A percentile compares a stretch with the other conserved stretches of the same genome.
Evolutionary conservation across 1,140 invertebrate genomes (phyloP).

Genomic region (Tenebrio molitor): DNA sequence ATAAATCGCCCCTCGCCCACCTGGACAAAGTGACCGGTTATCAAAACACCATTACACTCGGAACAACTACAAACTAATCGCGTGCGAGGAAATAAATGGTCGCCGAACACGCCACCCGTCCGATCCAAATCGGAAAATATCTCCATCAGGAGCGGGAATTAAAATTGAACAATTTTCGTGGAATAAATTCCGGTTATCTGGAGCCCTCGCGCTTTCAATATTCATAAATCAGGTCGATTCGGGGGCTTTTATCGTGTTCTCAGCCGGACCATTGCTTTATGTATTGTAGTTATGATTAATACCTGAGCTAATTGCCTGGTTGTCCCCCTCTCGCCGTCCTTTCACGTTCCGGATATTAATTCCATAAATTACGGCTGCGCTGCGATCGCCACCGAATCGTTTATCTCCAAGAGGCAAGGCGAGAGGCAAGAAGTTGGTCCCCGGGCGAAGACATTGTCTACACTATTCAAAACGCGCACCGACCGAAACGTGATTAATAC

Average conservation of each 20-base stretch:
- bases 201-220: neutral
- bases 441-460: neutral
- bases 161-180: constrained; percentile 24
- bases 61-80: constrained; percentile 28
- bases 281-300: constrained; percentile 45
- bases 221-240: constrained; percentile 19
- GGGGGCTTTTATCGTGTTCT: constrained; percentile 9
- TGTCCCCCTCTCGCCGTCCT: constrained; percentile 8
- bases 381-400: constrained; percentile 41
- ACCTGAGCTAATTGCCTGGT: constrained; percentile 45
- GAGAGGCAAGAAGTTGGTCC: neutral
- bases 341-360: constrained; percentile 53
- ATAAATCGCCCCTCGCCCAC: too few relatives aligned
- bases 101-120: neutral
- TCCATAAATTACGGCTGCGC: constrained; percentile 51
- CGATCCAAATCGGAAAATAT: constrained; percentile 16
- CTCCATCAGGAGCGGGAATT: neutral
- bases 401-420: constrained; percentile 29
- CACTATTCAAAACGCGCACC: constrained; percentile 25
- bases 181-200: neutral
- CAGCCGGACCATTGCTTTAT: constrained; percentile 22
- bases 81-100: constrained; percentile 21
- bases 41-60: constrained; percentile 28
- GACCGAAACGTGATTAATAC: constrained; percentile 30
- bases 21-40: constrained; percentile 12